Conservation (phyloP, 2,113 vertebrate species). For the Pituophis catenifer region DNA sequence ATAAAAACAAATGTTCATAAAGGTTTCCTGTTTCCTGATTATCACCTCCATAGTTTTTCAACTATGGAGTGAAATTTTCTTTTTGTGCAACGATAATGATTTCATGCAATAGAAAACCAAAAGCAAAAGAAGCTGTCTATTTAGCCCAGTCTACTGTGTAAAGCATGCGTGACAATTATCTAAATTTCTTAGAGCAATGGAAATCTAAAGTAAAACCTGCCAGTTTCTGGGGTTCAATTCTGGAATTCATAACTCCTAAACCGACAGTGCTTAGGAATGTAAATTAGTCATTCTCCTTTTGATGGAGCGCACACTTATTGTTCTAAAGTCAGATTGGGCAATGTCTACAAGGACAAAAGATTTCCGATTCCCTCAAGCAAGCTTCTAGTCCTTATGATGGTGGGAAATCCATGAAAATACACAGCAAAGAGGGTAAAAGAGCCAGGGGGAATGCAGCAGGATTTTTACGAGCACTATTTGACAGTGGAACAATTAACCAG, state of each 20-base stretch:
- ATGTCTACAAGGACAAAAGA: background rate
- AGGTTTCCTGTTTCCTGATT: background rate
- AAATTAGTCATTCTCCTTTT: background rate
- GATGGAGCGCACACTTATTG: background rate
- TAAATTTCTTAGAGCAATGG: background rate
- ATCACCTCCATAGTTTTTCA: background rate
- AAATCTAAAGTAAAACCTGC: background rate
- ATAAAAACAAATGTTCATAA: conserved; percentile 28
- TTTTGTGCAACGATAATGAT: background rate
- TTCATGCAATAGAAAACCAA: background rate
- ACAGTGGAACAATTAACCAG: background rate
- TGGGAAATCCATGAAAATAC: background rate
- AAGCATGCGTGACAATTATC: too few relatives aligned
- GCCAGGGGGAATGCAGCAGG: background rate
- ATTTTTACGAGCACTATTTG: background rate
- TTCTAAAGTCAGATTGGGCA: background rate
- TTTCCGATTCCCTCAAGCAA: background rate
- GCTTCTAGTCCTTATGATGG: background rate
- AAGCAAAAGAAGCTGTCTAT: background rate
- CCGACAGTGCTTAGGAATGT: background rate
- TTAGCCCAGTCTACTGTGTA: background rate
- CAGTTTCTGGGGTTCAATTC: background rate
- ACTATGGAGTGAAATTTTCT: background rate
- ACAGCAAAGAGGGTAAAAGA: background rate
- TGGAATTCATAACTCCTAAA: background rate